phyloP scores from a whole-genome alignment of 2,888 invertebrate genomes.

The Abscondita cerata region DNA sequence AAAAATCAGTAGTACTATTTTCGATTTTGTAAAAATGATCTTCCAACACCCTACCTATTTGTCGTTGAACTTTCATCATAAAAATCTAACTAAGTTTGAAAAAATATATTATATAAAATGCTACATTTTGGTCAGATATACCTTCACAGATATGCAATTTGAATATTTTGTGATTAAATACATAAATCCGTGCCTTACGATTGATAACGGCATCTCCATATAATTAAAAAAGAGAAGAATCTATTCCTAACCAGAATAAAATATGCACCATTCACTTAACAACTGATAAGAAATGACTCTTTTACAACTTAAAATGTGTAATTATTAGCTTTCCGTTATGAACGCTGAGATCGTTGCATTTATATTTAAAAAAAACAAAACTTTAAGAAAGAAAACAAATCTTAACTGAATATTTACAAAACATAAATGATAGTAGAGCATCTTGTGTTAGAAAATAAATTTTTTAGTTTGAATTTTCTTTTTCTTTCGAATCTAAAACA shows the following conservation, averaged over 20 bases:
- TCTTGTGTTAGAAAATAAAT: conserved; percentile 41
- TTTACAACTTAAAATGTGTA: conserved; percentile 4
- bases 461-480: conserved; percentile 69
- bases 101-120: conserved; percentile 49
- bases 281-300: conserved; percentile 9
- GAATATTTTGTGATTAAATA: conserved; percentile 29
- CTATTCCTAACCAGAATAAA: conserved; percentile 16
- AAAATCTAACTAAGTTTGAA: conserved; percentile 53
- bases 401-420: conserved; percentile 33
- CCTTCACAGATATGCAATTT: conserved; percentile 48
- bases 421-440: conserved; percentile 11
- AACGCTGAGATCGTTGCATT: conserved; percentile 31
- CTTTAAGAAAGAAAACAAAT: conserved; percentile 27
- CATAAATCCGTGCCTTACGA: conserved; percentile 28
- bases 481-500: conserved; percentile 72
- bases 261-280: conserved; percentile 20
- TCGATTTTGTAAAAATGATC: conserved; percentile 5
- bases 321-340: conserved; percentile 10
- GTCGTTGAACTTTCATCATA: conserved; percentile 28
- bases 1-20: conserved; percentile 13
- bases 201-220: conserved; percentile 2
- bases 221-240: conserved; percentile 12
- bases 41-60: conserved; percentile 13
- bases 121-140: conserved; percentile 48
- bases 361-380: conserved; percentile 31